Conservation (phyloP, 2,888 invertebrate genomes). For the Troides aeacus region DNA sequence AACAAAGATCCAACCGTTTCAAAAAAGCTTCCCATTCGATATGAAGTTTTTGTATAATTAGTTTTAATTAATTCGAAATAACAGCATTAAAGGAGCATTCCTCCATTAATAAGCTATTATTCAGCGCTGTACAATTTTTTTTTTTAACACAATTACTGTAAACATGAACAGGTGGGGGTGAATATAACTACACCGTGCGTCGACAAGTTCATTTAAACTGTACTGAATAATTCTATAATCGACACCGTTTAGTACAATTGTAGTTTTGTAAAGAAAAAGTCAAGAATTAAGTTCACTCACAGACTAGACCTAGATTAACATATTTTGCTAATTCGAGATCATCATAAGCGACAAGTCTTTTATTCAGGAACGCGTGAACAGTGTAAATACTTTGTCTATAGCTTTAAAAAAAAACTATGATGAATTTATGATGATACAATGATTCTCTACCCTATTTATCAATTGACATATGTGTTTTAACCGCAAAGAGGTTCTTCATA, state of each 20-base stretch:
- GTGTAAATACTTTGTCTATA: not conserved
- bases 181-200: no score
- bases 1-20: no score
- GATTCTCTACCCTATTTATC: not conserved
- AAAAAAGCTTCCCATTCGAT: no score
- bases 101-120: constrained; percentile 3
- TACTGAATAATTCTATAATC: no score
- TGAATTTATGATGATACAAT: not conserved
- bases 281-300: no score
- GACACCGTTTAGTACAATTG: no score
- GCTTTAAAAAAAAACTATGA: not conserved
- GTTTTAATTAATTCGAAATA: no score
- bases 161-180: constrained; percentile 8
- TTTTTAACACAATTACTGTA: constrained; percentile 8
- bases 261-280: no score
- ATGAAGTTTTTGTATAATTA: no score
- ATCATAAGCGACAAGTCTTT: not conserved
- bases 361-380: not conserved
- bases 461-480: no score
- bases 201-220: no score
- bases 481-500: no score
- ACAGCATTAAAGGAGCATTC: not conserved
- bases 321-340: not conserved
- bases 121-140: not conserved
- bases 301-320: not conserved